Conservation (phyloP, 2,888 invertebrate species). For the Busseola fusca region DNA sequence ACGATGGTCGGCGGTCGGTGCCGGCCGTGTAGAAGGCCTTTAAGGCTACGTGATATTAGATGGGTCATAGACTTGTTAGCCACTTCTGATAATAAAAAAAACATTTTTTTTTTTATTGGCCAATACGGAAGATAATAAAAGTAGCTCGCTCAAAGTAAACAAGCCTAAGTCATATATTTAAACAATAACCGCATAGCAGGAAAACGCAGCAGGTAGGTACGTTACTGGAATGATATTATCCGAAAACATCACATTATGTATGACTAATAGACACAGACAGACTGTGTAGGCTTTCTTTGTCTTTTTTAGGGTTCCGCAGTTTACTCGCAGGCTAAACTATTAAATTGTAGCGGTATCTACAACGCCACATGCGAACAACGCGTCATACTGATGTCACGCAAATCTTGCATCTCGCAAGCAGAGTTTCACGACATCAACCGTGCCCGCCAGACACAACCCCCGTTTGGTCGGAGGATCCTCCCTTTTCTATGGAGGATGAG, state of each 20-base stretch:
- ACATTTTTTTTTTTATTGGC: neutral
- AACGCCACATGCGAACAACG: no score
- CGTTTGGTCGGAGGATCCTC: no score
- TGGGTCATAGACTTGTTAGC: neutral
- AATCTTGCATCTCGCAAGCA: no score
- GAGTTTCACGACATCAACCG: no score
- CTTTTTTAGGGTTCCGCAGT: conserved; percentile 9
- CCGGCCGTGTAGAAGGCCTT: no score
- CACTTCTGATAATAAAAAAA: neutral
- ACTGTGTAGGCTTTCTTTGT: conserved; percentile 20
- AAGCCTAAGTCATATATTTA: neutral
- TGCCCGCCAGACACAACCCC: no score
- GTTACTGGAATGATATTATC: conserved; percentile 28
- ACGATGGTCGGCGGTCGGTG: no score
- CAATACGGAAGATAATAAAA: neutral
- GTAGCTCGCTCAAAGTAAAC: neutral
- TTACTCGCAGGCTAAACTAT: neutral
- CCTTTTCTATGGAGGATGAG: no score
- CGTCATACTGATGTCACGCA: no score
- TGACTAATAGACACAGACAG: conserved; percentile 20
- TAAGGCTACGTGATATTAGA: no score
- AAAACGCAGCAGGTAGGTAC: conserved; percentile 19
- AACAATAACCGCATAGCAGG: conserved; percentile 31
- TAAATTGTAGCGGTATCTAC: no score
- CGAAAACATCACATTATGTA: conserved; percentile 15